Conservation (phyloP, 1,140 invertebrate species). For the Drosophila sturtevanti region DNA sequence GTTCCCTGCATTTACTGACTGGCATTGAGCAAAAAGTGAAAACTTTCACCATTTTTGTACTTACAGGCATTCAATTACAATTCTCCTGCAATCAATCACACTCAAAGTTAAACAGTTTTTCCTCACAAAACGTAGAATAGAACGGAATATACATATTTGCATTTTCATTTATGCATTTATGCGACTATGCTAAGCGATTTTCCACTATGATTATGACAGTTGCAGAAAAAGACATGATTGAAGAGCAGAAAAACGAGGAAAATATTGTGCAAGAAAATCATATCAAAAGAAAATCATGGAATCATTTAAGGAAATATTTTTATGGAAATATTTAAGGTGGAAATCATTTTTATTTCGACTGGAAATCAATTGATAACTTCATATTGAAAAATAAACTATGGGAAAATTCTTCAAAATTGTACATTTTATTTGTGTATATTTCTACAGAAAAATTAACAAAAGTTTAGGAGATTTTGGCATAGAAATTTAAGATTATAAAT, state of each 20-base stretch:
- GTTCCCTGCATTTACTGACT: neutral
- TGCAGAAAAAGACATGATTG: neutral
- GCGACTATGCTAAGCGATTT: conserved; percentile 4
- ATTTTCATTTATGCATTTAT: conserved; percentile 28
- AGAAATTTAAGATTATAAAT: too few relatives aligned
- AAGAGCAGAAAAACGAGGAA: neutral
- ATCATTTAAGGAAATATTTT: too few relatives aligned
- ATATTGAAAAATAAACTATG: too few relatives aligned
- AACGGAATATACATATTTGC: conserved; percentile 47
- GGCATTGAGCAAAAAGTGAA: conserved; percentile 44
- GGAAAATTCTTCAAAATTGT: too few relatives aligned
- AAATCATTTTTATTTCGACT: neutral
- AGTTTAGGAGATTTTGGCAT: too few relatives aligned
- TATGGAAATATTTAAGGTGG: too few relatives aligned
- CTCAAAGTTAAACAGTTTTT: conserved; percentile 62
- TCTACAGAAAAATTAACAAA: too few relatives aligned
- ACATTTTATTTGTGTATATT: too few relatives aligned
- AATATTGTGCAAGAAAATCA: neutral
- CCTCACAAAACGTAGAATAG: conserved; percentile 17
- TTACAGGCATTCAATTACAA: conserved; percentile 68
- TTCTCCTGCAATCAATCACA: conserved; percentile 70
- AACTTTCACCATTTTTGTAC: conserved; percentile 66
- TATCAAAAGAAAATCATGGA: neutral
- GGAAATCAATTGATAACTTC: too few relatives aligned
- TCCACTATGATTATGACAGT: conserved; percentile 1